A percentile compares a stretch with the other conserved stretches of the same genome.
phyloP scores from a whole-genome alignment of 1,140 invertebrate species.

The Pinna nobilis region DNA sequence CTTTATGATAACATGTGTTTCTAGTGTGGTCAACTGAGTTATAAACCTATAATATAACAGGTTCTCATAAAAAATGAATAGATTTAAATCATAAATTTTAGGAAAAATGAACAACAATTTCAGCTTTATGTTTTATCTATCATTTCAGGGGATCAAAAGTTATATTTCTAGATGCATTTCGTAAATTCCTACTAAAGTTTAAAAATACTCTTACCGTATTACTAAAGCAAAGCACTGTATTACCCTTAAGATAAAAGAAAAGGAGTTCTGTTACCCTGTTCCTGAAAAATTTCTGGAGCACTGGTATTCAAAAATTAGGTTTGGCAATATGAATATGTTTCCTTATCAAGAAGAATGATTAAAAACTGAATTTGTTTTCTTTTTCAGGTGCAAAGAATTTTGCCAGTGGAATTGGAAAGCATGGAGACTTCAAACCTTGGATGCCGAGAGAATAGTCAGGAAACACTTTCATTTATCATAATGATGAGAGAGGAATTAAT shows the following conservation, averaged over 20 bases:
- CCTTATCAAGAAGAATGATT: slow-evolving; percentile 1
- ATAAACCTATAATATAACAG: not conserved
- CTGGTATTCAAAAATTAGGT: not conserved
- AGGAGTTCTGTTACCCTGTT: not conserved
- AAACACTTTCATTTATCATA: too few species aligned
- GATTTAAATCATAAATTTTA: too few species aligned
- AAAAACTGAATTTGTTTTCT: not conserved
- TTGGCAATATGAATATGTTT: not conserved
- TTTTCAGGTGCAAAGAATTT: slow-evolving; percentile 82
- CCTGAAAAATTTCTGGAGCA: not conserved
- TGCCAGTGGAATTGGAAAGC: slow-evolving; percentile 81
- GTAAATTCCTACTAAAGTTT: not conserved
- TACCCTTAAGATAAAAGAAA: not conserved
- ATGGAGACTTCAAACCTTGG: slow-evolving; percentile 80
- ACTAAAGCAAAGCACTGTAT: not conserved
- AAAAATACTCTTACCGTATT: not conserved
- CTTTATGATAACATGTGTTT: not conserved
- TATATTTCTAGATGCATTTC: not conserved
- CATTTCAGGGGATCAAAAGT: not conserved
- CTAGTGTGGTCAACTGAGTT: not conserved
- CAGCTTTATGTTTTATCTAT: not conserved
- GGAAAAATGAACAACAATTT: not conserved
- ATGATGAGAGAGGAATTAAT: too few species aligned
- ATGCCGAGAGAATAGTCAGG: too few species aligned
- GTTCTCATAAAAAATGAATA: too few species aligned